Conservation (phyloP, 2,797 vertebrate genomes). For the Pelochelys cantorii region DNA sequence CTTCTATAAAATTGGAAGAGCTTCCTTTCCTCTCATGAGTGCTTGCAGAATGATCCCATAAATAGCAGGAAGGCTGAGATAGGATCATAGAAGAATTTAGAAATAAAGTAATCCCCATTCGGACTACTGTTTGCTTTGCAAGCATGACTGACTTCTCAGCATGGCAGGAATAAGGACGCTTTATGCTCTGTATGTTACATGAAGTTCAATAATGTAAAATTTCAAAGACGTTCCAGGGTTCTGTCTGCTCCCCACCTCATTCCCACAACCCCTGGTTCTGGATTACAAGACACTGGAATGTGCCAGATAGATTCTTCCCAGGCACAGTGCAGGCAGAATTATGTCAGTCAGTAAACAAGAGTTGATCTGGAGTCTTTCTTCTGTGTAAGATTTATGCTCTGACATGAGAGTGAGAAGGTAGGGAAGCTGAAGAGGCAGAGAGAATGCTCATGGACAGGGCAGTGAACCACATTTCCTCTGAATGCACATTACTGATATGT, state of each 20-base stretch:
- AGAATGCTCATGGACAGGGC: not conserved
- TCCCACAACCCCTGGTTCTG: not conserved
- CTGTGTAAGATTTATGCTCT: not conserved
- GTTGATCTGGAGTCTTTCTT: not conserved
- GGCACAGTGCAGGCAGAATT: not conserved
- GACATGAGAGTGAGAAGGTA: not conserved
- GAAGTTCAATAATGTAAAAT: not conserved
- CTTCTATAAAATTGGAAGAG: not conserved
- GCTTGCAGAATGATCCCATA: not conserved
- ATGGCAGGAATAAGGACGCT: accelerated
- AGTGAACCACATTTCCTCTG: not conserved
- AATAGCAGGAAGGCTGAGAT: not conserved
- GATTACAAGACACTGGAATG: not conserved
- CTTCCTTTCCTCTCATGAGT: not conserved
- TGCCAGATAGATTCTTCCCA: not conserved
- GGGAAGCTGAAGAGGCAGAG: not conserved
- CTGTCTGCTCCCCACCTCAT: not conserved
- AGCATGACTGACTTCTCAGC: not conserved
- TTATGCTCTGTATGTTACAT: not conserved
- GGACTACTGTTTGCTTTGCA: not conserved
- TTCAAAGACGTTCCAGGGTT: not conserved
- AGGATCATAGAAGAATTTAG: not conserved
- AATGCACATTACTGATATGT: accelerated
- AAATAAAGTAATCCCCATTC: not conserved
- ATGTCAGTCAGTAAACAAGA: not conserved